A percentile compares a stretch with the other conserved stretches of the same genome.
Evolutionary conservation across 2,797 vertebrate genomes (phyloP).

Genomic region (Leptatherina wallacei): DNA sequence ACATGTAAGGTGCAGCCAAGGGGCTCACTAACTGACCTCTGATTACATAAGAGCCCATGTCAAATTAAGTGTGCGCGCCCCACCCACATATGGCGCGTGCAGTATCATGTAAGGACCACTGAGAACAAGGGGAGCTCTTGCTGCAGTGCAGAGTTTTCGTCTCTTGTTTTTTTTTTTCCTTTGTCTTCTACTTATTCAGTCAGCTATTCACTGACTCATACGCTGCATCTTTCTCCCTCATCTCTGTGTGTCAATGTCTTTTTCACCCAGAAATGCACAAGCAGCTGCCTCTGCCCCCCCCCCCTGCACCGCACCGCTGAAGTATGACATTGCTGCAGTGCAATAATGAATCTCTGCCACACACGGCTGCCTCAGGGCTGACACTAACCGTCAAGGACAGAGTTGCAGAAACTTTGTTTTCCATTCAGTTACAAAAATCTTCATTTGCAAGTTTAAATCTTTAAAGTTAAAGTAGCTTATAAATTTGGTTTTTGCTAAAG

Average conservation of each 20-base stretch:
- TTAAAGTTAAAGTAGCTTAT: not conserved
- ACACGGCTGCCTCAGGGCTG: constrained; percentile 37
- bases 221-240: constrained; percentile 8
- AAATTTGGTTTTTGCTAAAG: constrained; percentile 9
- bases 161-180: constrained; percentile 8
- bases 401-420: constrained; percentile 13
- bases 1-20: constrained; percentile 53
- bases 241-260: constrained; percentile 17
- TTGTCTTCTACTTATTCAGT: constrained; percentile 27
- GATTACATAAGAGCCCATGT: constrained; percentile 65
- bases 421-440: constrained; percentile 5
- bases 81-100: constrained; percentile 39
- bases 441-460: constrained; percentile 14
- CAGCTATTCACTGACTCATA: constrained; percentile 16
- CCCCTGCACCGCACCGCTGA: constrained; percentile 29
- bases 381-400: constrained; percentile 37
- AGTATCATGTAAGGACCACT: constrained; percentile 10
- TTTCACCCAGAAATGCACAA: constrained; percentile 30
- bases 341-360: constrained; percentile 54
- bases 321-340: constrained; percentile 47
- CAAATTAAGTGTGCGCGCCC: constrained; percentile 51
- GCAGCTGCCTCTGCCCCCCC: constrained; percentile 24
- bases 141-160: constrained; percentile 22
- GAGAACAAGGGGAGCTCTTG: constrained; percentile 9
- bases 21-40: constrained; percentile 53